phyloP scores from a whole-genome alignment of 2,113 vertebrate species.

The Egretta garzetta region DNA sequence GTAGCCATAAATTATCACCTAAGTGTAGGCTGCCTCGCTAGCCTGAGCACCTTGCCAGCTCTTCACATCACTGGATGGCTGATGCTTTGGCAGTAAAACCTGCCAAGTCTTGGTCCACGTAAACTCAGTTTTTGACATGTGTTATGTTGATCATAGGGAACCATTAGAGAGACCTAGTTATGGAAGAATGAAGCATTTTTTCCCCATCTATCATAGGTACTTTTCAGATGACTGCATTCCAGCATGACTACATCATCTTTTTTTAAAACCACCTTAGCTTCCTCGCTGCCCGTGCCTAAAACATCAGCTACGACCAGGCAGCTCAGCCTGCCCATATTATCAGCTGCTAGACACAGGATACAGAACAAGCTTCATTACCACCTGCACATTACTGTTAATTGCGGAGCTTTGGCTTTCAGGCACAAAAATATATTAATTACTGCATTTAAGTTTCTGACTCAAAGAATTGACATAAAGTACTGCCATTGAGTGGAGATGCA shows the following conservation, averaged over 20 bases:
- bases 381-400: neutral
- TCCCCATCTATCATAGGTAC: constrained; percentile 53
- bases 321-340: neutral
- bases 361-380: neutral
- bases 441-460: neutral
- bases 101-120: constrained; percentile 53
- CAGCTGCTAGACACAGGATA: neutral
- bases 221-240: constrained; percentile 63
- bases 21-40: constrained; percentile 24
- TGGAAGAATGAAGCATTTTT: constrained; percentile 63
- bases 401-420: neutral
- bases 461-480: neutral
- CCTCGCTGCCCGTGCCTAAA: neutral
- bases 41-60: constrained; percentile 37
- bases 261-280: neutral
- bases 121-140: constrained; percentile 56
- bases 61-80: neutral
- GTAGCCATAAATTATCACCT: constrained; percentile 69
- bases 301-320: neutral
- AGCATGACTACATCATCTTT: neutral
- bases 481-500: neutral
- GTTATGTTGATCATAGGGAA: constrained; percentile 47
- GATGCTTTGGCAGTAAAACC: neutral
- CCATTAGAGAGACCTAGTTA: neutral
- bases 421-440: neutral